Conservation (phyloP, 2,797 vertebrate genomes). For the Hoplostethus mediterraneus region DNA sequence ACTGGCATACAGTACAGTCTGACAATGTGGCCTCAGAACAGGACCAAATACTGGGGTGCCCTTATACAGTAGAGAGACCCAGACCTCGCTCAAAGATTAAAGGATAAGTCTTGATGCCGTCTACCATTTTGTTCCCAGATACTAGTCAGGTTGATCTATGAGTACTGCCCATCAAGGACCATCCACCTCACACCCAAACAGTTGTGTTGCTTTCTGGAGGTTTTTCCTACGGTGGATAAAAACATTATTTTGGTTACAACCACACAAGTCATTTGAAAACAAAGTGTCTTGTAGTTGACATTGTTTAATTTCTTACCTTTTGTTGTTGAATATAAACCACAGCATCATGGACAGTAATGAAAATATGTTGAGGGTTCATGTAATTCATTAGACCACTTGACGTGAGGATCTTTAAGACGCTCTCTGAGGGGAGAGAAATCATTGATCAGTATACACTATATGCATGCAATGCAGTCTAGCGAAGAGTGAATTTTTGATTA, state of each 20-base stretch:
- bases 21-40: constrained; percentile 5
- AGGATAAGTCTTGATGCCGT: neutral
- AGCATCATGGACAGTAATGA: constrained; percentile 92
- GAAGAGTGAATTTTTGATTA: neutral
- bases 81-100: neutral
- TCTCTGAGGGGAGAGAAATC: constrained; percentile 75
- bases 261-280: neutral
- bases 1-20: constrained; percentile 40
- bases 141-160: neutral
- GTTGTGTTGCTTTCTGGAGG: constrained; percentile 81
- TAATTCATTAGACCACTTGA: constrained; percentile 89
- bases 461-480: neutral
- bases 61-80: constrained; percentile 10
- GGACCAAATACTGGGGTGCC: constrained; percentile 11
- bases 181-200: constrained; percentile 83
- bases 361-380: constrained; percentile 91
- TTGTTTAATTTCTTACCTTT: constrained; percentile 74
- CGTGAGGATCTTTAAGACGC: constrained; percentile 88
- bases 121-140: constrained; percentile 2
- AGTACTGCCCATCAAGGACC: constrained; percentile 16
- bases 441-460: constrained; percentile 7
- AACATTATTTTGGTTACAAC: neutral
- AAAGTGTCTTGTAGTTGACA: neutral
- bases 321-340: constrained; percentile 88
- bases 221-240: constrained; percentile 78